These are phyloP conservation scores for Cyclina sinensis DNA, from an alignment of 1,140 invertebrate species.

Conservation along the genomic window DNA sequence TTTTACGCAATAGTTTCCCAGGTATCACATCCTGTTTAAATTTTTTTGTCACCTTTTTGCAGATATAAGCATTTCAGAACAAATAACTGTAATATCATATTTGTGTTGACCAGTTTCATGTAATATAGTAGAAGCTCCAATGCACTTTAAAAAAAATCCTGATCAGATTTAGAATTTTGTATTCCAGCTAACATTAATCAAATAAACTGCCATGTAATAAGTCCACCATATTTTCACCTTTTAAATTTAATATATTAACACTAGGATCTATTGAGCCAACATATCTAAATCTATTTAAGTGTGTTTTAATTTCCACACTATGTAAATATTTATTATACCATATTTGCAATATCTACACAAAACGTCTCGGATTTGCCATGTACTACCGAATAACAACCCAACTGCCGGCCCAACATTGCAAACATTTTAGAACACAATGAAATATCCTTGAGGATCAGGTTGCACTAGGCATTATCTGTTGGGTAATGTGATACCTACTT, in stretches of 20 bases:
- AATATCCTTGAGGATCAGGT: neutral
- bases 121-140: no score
- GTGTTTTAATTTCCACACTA: constrained; percentile 3
- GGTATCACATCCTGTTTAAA: neutral
- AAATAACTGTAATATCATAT: neutral
- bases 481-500: neutral
- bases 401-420: no score
- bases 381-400: no score
- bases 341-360: no score
- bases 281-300: neutral
- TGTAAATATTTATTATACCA: constrained; percentile 12
- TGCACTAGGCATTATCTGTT: neutral
- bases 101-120: neutral
- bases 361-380: no score
- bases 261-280: neutral
- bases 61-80: neutral
- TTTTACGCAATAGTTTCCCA: neutral
- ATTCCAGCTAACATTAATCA: no score
- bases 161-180: no score
- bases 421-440: no score
- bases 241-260: neutral
- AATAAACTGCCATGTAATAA: no score
- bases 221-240: no score
- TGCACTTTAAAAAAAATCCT: no score
- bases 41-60: neutral